These are phyloP conservation scores for Ibidorhyncha struthersii DNA, from an alignment of 2,113 vertebrate genomes.

Conservation along the genomic window DNA sequence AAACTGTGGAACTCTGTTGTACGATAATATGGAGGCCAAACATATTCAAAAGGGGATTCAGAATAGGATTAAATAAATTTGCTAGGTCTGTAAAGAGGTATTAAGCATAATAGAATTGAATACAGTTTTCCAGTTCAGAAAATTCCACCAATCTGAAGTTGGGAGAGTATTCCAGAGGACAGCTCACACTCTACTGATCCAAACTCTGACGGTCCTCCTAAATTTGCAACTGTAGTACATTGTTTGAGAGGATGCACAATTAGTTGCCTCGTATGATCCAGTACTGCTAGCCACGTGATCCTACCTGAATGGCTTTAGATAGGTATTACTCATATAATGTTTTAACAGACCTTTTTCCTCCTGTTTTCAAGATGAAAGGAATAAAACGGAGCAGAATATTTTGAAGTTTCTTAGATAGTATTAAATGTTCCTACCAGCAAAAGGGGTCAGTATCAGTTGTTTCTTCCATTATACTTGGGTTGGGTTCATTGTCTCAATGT, in stretches of 20 bases:
- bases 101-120: background rate
- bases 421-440: background rate
- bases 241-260: background rate
- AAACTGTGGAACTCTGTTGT: background rate
- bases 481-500: background rate
- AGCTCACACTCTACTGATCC: background rate
- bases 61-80: background rate
- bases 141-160: background rate
- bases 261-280: background rate
- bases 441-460: background rate
- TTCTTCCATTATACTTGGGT: background rate
- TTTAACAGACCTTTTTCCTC: background rate
- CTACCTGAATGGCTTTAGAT: background rate
- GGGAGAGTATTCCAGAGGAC: background rate
- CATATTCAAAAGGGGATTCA: background rate
- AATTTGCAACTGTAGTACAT: background rate
- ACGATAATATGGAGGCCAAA: background rate
- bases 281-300: background rate
- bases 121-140: background rate
- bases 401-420: background rate
- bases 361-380: background rate
- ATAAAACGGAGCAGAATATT: background rate
- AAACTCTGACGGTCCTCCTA: background rate
- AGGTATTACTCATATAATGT: background rate
- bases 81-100: background rate